phyloP scores from a whole-genome alignment of 1,140 invertebrate genomes.

The Arion vulgaris region DNA sequence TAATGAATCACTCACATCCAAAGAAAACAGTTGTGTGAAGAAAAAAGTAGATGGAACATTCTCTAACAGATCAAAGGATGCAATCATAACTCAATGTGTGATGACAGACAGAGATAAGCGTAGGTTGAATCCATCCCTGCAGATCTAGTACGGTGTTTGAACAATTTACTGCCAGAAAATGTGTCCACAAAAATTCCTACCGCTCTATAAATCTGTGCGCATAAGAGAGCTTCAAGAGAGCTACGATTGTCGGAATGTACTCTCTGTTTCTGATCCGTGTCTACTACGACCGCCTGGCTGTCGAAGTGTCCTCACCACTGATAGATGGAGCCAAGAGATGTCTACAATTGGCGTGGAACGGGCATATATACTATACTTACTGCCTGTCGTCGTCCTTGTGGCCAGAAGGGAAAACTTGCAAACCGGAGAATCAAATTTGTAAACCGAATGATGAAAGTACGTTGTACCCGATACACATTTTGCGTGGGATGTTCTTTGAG shows the following conservation, averaged over 20 bases:
- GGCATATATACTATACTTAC: neutral
- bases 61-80: neutral
- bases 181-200: neutral
- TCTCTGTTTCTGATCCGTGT: neutral
- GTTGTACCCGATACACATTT: too few relatives aligned
- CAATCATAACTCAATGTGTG: neutral
- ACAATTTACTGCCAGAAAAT: slow-evolving; percentile 6
- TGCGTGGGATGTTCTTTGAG: too few relatives aligned
- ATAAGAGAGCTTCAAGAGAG: neutral
- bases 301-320: neutral
- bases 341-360: neutral
- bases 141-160: neutral
- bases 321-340: neutral
- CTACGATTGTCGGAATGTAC: neutral
- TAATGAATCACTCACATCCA: neutral
- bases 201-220: neutral
- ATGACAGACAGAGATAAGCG: neutral
- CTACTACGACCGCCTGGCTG: neutral
- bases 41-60: slow-evolving; percentile 1
- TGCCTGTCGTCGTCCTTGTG: neutral
- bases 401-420: slow-evolving; percentile 1
- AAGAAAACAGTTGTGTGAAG: neutral
- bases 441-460: too few relatives aligned
- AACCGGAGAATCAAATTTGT: neutral
- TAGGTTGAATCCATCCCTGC: neutral